Evolutionary conservation across 2,888 invertebrate species (phyloP), one percentile per base, ranked within the genome.

Genomic region (Scaptomyza polygonia): DNA sequence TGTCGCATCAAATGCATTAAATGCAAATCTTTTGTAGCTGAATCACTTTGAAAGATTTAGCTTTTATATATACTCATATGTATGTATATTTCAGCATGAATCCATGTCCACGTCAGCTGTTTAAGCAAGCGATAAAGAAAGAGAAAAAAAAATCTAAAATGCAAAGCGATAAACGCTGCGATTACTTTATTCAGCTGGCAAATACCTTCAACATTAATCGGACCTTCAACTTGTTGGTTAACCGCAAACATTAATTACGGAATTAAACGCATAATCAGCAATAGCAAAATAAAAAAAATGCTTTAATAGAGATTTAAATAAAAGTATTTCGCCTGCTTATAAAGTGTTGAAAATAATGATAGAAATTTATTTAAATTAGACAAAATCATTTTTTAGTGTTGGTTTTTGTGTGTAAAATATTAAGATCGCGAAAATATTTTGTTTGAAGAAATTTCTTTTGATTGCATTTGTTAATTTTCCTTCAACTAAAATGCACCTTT

Each of bases 11-110:
- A 53, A 39, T 16, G 39, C 39, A 39, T 39, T 39, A 39, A 16
- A 39, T 39, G 39, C 39, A 39, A 39, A 39, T 67, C 62, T 43
- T 44, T 44, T 67, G 25, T 48, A 49, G 44, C 62, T 72, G 72
- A 72, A 58, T 75, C 67, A 65, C 59, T 48, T 58, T 62, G 18
- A 66, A 63, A 75, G 57, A 51, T 63, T 59, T 61, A 49, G 45
- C 32, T 61, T 45, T 54, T 63, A 52, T 62, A 65, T 27, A 27
- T n/a, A n/a, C n/a, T n/a, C n/a, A n/a, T n/a, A n/a, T n/a, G n/a
- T n/a, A n/a, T n/a, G 25, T 27, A 47, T 29, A 16, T 16, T 18
- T 18, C 18, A 39, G 8, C 14, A 39, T 39, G 36, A 39, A 39
- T 39, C 39, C 52, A 57, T 58, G 58, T 25, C 25, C 25, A 25